phyloP scores from a whole-genome alignment of 2,888 invertebrate species.

The Nephrocerus scutellatus region DNA sequence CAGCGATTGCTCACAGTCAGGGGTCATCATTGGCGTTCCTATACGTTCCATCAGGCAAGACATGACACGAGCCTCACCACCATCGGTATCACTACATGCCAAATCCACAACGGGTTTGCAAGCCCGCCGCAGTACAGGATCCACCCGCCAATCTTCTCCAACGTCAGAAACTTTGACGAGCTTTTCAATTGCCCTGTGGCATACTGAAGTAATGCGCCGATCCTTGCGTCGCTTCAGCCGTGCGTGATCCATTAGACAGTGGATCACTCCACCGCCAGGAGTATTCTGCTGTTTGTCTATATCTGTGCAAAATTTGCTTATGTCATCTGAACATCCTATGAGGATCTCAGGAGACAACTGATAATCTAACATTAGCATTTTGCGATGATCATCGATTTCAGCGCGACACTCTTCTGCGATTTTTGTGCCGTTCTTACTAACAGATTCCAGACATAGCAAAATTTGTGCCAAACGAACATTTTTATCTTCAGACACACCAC shows the following conservation, averaged over 20 bases:
- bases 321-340: conserved; percentile 76
- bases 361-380: conserved; percentile 88
- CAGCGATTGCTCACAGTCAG: conserved; percentile 82
- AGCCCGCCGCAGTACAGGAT: conserved; percentile 78
- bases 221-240: conserved; percentile 55
- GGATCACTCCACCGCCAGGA: conserved; percentile 78
- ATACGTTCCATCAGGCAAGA: conserved; percentile 91
- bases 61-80: conserved; percentile 77
- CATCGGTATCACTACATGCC: conserved; percentile 64
- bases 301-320: conserved; percentile 65
- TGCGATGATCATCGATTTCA: conserved; percentile 87
- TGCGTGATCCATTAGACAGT: conserved; percentile 89
- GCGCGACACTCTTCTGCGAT: conserved; percentile 71
- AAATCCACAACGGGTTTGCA: conserved; percentile 79
- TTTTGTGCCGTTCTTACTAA: conserved; percentile 62
- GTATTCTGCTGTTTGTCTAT: conserved; percentile 50
- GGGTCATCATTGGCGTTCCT: conserved; percentile 71
- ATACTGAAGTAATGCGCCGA: conserved; percentile 60
- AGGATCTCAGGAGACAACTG: conserved; percentile 89
- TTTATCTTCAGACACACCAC: conserved; percentile 72
- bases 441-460: conserved; percentile 83
- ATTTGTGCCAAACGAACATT: conserved; percentile 83
- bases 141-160: conserved; percentile 94
- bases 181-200: conserved; percentile 71
- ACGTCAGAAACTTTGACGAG: conserved; percentile 82